These are phyloP conservation scores for Pectinophora gossypiella DNA, from an alignment of 1,140 invertebrate genomes.

Conservation along the genomic window DNA sequence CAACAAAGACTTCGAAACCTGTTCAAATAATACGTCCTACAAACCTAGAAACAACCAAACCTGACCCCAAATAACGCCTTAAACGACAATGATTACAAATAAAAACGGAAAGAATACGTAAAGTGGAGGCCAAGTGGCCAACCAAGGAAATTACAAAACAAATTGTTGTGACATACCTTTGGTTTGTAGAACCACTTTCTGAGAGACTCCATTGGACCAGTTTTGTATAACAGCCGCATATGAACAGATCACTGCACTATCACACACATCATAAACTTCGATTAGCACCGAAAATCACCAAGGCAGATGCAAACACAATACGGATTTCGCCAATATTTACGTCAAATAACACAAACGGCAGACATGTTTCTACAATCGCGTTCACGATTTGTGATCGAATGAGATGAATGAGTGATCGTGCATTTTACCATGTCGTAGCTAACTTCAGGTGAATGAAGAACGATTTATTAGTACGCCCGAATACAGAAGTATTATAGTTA, in stretches of 20 bases:
- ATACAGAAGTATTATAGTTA: too few relatives aligned
- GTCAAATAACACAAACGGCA: conserved; percentile 70
- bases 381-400: conserved; percentile 42
- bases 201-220: conserved; percentile 87
- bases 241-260: conserved; percentile 62
- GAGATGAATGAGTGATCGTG: conserved; percentile 23
- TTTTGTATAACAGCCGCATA: conserved; percentile 74
- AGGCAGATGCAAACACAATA: conserved; percentile 36
- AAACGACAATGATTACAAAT: too few relatives aligned
- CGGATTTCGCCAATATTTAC: conserved; percentile 65
- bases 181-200: conserved; percentile 95
- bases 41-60: background rate
- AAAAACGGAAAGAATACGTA: too few relatives aligned
- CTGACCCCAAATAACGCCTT: too few relatives aligned
- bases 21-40: too few relatives aligned
- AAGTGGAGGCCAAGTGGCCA: background rate
- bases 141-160: conserved; percentile 26
- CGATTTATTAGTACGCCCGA: too few relatives aligned
- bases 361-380: conserved; percentile 66
- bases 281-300: conserved; percentile 60
- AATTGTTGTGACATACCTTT: conserved; percentile 81
- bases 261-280: conserved; percentile 67
- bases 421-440: too few relatives aligned
- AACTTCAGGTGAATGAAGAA: too few relatives aligned
- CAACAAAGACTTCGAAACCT: background rate